Percentiles rank a stretch among this genome's conserved stretches.
phyloP scores from a whole-genome alignment of 2,113 vertebrate genomes.

The Eulacestoma nigropectus region DNA sequence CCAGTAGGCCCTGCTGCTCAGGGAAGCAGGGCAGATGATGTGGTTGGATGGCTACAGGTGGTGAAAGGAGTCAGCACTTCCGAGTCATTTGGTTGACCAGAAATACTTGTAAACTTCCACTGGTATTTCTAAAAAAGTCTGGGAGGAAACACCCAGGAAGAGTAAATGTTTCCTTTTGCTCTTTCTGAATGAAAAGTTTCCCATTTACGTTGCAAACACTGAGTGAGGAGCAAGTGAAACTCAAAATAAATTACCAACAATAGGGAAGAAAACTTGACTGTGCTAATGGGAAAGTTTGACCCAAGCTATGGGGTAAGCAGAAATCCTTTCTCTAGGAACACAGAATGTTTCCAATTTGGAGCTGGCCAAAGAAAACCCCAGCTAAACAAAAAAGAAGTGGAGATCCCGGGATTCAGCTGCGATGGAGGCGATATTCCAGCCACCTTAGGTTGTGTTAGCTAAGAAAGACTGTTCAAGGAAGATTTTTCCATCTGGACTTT shows the following conservation, averaged over 20 bases:
- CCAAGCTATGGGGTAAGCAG: neutral
- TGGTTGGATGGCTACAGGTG: neutral
- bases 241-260: neutral
- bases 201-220: neutral
- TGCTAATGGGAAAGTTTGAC: neutral
- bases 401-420: neutral
- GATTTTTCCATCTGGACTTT: neutral
- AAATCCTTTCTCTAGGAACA: neutral
- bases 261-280: neutral
- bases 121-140: neutral
- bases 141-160: neutral
- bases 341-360: neutral
- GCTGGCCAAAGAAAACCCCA: neutral
- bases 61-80: neutral
- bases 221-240: neutral
- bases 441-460: neutral
- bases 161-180: neutral
- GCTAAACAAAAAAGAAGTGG: neutral
- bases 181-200: neutral
- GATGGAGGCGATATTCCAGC: neutral
- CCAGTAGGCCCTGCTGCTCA: neutral
- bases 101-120: neutral
- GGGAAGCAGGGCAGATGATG: neutral
- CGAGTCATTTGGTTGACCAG: neutral
- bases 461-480: neutral